Evolutionary conservation across 2,113 vertebrate genomes (phyloP), one percentile per base, ranked within the genome.

Genomic region (Elgaria multicarinata): DNA sequence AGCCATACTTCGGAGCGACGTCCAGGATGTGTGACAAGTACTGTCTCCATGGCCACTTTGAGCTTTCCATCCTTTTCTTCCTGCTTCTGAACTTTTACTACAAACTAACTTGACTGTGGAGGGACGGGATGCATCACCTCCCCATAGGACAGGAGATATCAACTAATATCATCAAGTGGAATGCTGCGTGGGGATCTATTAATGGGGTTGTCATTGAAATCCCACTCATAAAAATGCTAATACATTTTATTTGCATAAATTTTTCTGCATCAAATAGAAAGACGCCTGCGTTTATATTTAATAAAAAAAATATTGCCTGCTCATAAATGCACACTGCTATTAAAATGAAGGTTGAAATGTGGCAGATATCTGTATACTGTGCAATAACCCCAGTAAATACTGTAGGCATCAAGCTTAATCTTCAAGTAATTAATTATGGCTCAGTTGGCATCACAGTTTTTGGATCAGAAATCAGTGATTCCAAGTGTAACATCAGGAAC

Each of bases 191-290:
- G 90, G 74, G 94, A 93, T 95, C 93, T 94, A 92, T 94, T 94
- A 90, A 92, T 90, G 94, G 90, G 89, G n/a, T 93, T 94, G 85
- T 53, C 44, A 94, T 86, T 94, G 89, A 95, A 95, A 94, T 92
- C 46, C 93, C 81, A 92, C 66, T 91, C 92, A 90, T 93, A 92
- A 95, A 92, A 93, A 93, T 94, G 92, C 90, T 93, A 95, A 95
- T 92, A 1, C 5, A 75, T 87, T 74, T 87, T 91, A 93, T 95
- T 95, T 94, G 89, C 91, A 93, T 95, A 66, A 42, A 71, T 20
- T 26, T 83, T 91, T 91, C 36, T 76, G 71, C 83, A 90, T 90
- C 53, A 88, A 78, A 83, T 83, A 77, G 62, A 81, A 93, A 94
- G 92, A 77, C 10, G 14, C 58, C 83, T 91, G 78, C 86, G 36